phyloP scores from a whole-genome alignment of 2,797 vertebrate species.

The Nannoperca australis region DNA sequence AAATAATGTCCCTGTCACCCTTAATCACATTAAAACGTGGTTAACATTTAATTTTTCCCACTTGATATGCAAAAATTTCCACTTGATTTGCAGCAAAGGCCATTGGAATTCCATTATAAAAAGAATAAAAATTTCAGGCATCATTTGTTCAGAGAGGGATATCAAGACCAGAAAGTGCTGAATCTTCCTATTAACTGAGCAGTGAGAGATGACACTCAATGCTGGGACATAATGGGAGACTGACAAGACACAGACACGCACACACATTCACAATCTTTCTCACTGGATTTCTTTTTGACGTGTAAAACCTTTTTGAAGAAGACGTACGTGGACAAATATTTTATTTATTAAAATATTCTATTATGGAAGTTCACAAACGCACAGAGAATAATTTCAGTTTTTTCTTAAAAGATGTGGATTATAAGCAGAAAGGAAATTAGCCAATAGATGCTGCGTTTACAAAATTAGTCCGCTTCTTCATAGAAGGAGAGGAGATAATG shows the following conservation, averaged over 20 bases:
- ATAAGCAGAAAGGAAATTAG: background rate
- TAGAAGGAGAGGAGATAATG: background rate
- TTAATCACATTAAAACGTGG: constrained; percentile 99
- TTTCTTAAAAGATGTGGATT: background rate
- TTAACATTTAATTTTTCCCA: constrained; percentile 99
- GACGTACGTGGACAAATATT: constrained; percentile 16
- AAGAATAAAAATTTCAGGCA: constrained; percentile 99
- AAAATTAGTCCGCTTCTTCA: background rate
- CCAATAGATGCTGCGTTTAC: background rate
- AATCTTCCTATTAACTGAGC: constrained; percentile 95
- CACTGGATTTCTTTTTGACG: constrained; percentile 29
- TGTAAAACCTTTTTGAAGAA: constrained; percentile 38
- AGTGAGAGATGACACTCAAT: constrained; percentile 92
- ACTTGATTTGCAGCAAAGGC: constrained; percentile 99
- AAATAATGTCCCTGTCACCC: constrained; percentile 99
- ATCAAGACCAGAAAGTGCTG: constrained; percentile 96
- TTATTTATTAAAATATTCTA: constrained; percentile 7
- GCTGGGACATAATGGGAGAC: constrained; percentile 76
- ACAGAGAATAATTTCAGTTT: background rate
- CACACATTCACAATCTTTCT: constrained; percentile 20
- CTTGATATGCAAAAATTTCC: constrained; percentile 99
- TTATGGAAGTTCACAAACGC: constrained; percentile 2
- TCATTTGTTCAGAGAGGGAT: constrained; percentile 99
- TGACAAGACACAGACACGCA: constrained; percentile 64
- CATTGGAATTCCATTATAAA: constrained; percentile 99